These are phyloP conservation scores for Gavia stellata DNA, from an alignment of 2,113 vertebrate genomes.

Conservation along the genomic window DNA sequence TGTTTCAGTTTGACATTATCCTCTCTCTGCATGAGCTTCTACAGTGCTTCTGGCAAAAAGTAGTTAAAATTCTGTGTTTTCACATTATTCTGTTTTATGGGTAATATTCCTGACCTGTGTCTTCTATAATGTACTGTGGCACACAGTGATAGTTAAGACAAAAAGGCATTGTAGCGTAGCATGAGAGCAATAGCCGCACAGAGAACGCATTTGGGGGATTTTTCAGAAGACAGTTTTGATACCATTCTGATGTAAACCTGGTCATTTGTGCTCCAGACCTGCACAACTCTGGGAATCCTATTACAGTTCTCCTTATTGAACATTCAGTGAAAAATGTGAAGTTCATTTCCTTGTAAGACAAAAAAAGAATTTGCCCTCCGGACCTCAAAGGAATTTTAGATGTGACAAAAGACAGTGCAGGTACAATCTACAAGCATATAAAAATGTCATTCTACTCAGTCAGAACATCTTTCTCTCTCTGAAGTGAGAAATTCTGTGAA, in stretches of 20 bases:
- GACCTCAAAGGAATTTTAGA: neutral
- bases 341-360: neutral
- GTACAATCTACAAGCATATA: neutral
- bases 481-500: neutral
- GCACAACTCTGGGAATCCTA: neutral
- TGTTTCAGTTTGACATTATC: neutral
- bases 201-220: neutral
- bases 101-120: neutral
- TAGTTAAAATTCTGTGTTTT: neutral
- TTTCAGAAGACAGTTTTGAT: neutral
- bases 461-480: neutral
- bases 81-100: neutral
- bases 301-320: neutral
- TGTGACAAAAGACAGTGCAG: neutral
- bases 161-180: neutral
- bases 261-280: neutral
- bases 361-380: neutral
- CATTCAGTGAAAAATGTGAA: neutral
- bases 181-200: neutral
- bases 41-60: neutral
- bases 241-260: neutral
- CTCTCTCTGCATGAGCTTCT: neutral
- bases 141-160: neutral
- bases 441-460: neutral
- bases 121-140: neutral